Percentiles rank a stretch among this genome's conserved stretches.
These are phyloP conservation scores for Heterocephalus glaber DNA, from an alignment of 2,113 vertebrate genomes.

Conservation along the genomic window DNA sequence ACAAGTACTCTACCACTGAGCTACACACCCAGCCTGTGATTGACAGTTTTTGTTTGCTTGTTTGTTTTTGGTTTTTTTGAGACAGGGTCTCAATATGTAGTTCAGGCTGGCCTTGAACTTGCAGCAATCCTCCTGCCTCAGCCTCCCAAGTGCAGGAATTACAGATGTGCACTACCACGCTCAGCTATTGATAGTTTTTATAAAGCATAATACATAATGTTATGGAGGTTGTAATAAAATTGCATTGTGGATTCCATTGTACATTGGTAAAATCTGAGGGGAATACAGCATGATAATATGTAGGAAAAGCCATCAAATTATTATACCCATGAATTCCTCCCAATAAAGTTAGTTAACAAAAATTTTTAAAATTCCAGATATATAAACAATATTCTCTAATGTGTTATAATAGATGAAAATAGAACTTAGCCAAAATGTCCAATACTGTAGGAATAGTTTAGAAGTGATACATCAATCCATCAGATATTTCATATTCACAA, in stretches of 20 bases:
- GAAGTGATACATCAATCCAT: background rate
- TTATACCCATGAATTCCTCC: background rate
- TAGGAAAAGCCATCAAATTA: background rate
- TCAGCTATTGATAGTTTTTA: background rate
- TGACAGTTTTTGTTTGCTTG: background rate
- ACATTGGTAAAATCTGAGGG: background rate
- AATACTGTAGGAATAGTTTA: background rate
- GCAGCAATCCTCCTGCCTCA: background rate
- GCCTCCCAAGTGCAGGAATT: background rate
- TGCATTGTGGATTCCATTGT: background rate
- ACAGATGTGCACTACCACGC: background rate
- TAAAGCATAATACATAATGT: background rate
- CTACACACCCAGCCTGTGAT: background rate
- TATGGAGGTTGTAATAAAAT: background rate
- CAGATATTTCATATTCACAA: background rate
- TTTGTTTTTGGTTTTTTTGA: background rate
- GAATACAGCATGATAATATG: background rate
- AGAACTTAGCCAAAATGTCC: background rate
- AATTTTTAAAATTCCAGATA: background rate
- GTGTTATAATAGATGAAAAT: background rate
- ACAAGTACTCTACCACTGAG: background rate
- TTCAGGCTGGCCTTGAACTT: background rate
- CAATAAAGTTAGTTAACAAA: constrained; percentile 8
- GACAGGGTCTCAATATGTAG: background rate
- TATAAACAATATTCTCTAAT: background rate